A percentile compares a stretch with the other conserved stretches of the same genome.
These are phyloP conservation scores for Pocillopora damicornis DNA, from an alignment of 64 coral and sea anemone species.

Conservation along the genomic window DNA sequence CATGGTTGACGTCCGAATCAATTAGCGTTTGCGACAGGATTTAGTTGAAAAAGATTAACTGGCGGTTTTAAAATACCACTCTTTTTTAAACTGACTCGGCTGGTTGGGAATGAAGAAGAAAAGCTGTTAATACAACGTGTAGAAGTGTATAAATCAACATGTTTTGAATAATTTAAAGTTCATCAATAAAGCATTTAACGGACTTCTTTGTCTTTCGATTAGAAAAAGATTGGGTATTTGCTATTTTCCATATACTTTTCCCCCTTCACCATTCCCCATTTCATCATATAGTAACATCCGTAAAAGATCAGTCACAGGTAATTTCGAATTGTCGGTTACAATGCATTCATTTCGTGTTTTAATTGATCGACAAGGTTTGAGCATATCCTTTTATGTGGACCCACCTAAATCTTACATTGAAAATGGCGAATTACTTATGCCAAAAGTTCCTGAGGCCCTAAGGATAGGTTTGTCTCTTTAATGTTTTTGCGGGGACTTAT, in stretches of 20 bases:
- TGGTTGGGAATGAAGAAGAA: not conserved
- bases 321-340: not conserved
- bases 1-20: no score
- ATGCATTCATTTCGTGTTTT: not conserved
- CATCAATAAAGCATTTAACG: not conserved
- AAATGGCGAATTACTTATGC: no score
- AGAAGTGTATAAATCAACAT: not conserved
- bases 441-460: no score
- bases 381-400: not conserved
- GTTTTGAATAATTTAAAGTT: not conserved
- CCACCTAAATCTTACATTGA: no score
- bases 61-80: not conserved
- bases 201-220: not conserved
- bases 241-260: no score
- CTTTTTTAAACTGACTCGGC: no score
- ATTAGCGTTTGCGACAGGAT: not conserved
- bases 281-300: no score
- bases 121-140: not conserved
- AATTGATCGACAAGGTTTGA: not conserved
- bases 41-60: not conserved
- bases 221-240: no score
- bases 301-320: constrained; percentile 1
- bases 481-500: no score
- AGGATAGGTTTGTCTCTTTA: no score
- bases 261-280: no score